Evolutionary conservation across 2,797 vertebrate species (phyloP), one percentile per base, ranked within the genome.

Genomic region (Mus caroli): DNA sequence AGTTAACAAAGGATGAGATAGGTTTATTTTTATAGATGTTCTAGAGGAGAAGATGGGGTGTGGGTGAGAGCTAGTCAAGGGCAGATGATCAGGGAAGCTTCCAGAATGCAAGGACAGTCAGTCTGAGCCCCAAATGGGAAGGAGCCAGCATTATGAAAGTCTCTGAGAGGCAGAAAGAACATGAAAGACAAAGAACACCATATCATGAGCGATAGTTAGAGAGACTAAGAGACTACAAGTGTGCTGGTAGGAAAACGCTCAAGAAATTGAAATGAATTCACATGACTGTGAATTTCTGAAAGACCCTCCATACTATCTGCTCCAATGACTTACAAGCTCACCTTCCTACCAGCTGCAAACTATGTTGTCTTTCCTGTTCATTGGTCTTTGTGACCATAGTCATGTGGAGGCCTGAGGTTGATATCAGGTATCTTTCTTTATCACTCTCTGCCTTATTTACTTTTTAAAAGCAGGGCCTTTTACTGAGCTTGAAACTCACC

Each of bases 21-120:
- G 78, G 5, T 64, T 88, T 43, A 79, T 87, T 90, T 88, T 94
- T 28, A 20, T 22, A 10, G 40, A 96, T 37, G 46, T 90, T 85
- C n/a, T 62, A 28, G 64, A 50, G 31, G 19, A 83, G 50, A 69
- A 93, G 20, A 60, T 31, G 64, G 54, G 54, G 71, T n/a, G 67
- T 31, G 79, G 13, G 24, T 84, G 28, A 76, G 37, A 54, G 0
- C 20, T 82, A 28, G 15, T 79, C 43, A 60, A 50, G 20, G 79
- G 17, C 24, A 37, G 40, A 12, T 10, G 46, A n/a, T 83, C 20
- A 90, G n/a, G n/a, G 54, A 56, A 79, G 22, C 40, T 50, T 67
- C 58, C 22, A 37, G 90, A 46, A 58, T 58, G 69, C 88, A n/a
- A 46, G 73, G 69, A 34, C 12, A 34, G 46, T 75, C 22, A 12